Evolutionary conservation across 2,113 vertebrate genomes (phyloP).

Genomic region (Canis aureus): DNA sequence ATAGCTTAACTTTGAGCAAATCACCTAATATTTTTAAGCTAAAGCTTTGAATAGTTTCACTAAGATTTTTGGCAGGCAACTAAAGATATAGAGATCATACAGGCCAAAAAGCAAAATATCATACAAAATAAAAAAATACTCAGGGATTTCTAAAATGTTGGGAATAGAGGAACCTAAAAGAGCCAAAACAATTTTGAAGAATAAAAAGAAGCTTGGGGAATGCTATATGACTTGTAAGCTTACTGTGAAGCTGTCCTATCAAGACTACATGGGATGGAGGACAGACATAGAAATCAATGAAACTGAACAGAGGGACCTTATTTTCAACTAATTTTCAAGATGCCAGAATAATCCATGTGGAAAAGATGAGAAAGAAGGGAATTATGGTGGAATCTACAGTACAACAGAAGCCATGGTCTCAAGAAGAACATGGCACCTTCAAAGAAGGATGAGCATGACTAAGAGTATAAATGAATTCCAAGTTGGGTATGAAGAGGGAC

Average conservation of each 20-base stretch:
- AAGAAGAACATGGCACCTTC: background rate
- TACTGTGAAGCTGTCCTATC: background rate
- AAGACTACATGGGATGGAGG: rapidly evolving
- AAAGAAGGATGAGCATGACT: rapidly evolving
- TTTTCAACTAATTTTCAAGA: background rate
- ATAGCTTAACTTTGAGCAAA: background rate
- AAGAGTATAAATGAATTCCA: too few relatives aligned
- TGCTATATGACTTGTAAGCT: background rate
- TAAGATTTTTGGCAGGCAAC: too few relatives aligned
- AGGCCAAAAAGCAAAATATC: background rate
- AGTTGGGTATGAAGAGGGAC: rapidly evolving
- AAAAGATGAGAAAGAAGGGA: background rate
- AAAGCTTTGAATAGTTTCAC: background rate
- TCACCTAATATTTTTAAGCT: background rate
- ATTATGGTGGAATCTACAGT: background rate
- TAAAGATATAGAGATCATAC: background rate
- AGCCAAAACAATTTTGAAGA: background rate
- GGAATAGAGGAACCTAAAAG: background rate
- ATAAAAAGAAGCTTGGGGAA: background rate
- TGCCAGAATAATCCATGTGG: background rate
- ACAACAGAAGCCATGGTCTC: rapidly evolving
- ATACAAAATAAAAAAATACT: background rate
- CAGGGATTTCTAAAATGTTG: background rate
- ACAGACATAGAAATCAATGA: rapidly evolving
- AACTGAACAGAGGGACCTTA: background rate